Percentiles rank a stretch among this genome's conserved stretches.
Conservation (phyloP, 2,797 vertebrate genomes). For the Fistularia commersonii region DNA sequence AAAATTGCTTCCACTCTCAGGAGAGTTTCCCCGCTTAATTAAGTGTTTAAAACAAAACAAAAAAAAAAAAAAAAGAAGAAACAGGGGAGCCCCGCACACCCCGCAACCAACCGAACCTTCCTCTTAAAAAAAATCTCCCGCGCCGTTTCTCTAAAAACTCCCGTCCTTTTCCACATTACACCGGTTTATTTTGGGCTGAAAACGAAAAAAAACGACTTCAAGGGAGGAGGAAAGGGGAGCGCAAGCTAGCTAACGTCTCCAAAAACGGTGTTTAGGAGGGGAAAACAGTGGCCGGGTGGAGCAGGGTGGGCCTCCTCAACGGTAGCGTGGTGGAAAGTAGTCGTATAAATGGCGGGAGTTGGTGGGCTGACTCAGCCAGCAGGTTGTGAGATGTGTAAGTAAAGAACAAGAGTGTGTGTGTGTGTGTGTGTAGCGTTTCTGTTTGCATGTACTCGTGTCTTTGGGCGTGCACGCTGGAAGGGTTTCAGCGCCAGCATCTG, state of each 20-base stretch:
- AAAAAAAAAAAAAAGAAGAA: too few species aligned
- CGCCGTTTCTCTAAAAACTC: conserved; percentile 29
- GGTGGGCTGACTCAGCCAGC: conserved; percentile 61
- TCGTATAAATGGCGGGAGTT: conserved; percentile 37
- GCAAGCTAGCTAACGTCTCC: conserved; percentile 31
- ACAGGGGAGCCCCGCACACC: too few species aligned
- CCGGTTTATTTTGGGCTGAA: conserved; percentile 58
- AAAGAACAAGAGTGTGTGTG: conserved; percentile 18
- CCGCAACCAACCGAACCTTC: too few species aligned
- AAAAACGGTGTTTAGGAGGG: conserved; percentile 23
- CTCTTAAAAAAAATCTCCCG: too few species aligned
- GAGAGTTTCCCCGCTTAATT: too few species aligned
- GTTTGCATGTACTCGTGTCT: conserved; percentile 39
- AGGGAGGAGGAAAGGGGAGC: conserved; percentile 2
- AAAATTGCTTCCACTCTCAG: too few species aligned
- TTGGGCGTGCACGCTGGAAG: conserved; percentile 41
- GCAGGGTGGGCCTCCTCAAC: conserved; percentile 53
- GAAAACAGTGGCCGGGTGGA: conserved; percentile 45
- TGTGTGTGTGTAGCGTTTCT: too few species aligned
- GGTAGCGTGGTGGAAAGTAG: conserved; percentile 58
- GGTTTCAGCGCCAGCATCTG: conserved; percentile 58
- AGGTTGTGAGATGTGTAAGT: conserved; percentile 11
- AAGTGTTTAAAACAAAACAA: too few species aligned
- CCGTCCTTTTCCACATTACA: conserved; percentile 32
- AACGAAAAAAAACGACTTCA: conserved; percentile 14